phyloP scores from a whole-genome alignment of 2,113 vertebrate genomes.

The Scartelaos histophorus region DNA sequence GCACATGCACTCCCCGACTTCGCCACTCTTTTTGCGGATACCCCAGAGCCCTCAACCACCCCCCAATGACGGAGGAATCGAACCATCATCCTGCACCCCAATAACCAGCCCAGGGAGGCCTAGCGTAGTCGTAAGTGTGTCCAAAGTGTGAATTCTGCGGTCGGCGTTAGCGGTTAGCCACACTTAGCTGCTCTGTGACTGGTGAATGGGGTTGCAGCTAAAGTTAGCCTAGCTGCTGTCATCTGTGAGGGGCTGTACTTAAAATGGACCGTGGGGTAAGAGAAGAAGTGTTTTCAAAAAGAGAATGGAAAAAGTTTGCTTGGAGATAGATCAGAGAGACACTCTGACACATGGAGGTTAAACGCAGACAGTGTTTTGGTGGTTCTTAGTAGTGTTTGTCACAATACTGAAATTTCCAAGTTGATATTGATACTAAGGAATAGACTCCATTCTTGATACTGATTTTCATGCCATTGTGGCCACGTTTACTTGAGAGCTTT shows the following conservation, averaged over 20 bases:
- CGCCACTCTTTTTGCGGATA: not conserved
- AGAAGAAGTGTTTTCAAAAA: constrained; percentile 45
- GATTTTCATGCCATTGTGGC: no score
- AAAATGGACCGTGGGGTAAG: constrained; percentile 55
- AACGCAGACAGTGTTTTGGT: not conserved
- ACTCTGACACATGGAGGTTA: not conserved
- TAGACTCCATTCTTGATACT: no score
- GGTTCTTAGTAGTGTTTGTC: no score
- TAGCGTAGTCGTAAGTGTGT: not conserved
- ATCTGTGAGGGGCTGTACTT: constrained; percentile 33
- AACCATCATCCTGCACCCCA: not conserved
- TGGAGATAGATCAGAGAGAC: constrained; percentile 3
- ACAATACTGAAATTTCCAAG: no score
- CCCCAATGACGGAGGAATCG: not conserved
- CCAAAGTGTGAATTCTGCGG: no score
- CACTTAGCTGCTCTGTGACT: not conserved
- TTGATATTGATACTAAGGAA: no score
- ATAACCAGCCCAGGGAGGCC: not conserved
- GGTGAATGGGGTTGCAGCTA: constrained; percentile 32
- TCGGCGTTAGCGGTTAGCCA: not conserved
- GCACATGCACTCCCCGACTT: constrained; percentile 39
- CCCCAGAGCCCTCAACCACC: not conserved
- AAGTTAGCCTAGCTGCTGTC: constrained; percentile 53
- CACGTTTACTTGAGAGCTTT: no score
- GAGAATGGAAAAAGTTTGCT: constrained; percentile 54